Percentiles rank a stretch among this genome's conserved stretches.
Evolutionary conservation across 2,888 invertebrate species (phyloP).

Genomic region (Helicoverpa assulta): DNA sequence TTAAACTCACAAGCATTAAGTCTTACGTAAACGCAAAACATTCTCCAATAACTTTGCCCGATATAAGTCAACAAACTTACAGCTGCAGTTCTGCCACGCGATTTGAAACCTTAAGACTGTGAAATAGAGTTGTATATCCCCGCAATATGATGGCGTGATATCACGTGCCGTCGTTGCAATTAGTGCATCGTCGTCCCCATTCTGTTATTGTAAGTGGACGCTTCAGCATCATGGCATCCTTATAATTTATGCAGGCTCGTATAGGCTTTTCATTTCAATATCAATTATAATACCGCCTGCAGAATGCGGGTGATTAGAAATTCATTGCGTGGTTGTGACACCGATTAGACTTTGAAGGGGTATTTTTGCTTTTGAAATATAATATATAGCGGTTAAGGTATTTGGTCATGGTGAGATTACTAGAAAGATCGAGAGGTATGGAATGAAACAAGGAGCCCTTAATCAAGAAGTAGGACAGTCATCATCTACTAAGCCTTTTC

Average conservation of each 20-base stretch:
- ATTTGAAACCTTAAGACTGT: constrained; percentile 29
- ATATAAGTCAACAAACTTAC: constrained; percentile 54
- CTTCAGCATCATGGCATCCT: constrained; percentile 35
- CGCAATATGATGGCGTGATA: constrained; percentile 44
- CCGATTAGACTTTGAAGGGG: not conserved
- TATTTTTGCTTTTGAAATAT: not conserved
- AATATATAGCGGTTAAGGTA: too few species aligned
- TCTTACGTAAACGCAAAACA: constrained; percentile 35
- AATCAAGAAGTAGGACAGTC: too few species aligned
- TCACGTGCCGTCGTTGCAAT: constrained; percentile 66
- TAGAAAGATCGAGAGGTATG: too few species aligned
- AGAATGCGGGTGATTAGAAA: constrained; percentile 38
- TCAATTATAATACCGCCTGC: constrained; percentile 16
- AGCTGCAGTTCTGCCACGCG: constrained; percentile 16
- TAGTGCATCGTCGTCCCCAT: constrained; percentile 67
- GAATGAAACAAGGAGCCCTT: too few species aligned
- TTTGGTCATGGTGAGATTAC: too few species aligned
- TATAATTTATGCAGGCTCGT: constrained; percentile 48
- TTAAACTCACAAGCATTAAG: constrained; percentile 15
- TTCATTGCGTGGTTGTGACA: not conserved
- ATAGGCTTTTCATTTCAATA: constrained; percentile 31
- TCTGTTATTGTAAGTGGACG: constrained; percentile 63
- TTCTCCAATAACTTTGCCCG: constrained; percentile 59
- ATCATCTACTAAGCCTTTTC: not conserved
- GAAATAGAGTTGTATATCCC: not conserved